Percentiles rank a stretch among this genome's conserved stretches.
Evolutionary conservation across 2,888 invertebrate genomes (phyloP).

Genomic region (Dryomyza anilis): DNA sequence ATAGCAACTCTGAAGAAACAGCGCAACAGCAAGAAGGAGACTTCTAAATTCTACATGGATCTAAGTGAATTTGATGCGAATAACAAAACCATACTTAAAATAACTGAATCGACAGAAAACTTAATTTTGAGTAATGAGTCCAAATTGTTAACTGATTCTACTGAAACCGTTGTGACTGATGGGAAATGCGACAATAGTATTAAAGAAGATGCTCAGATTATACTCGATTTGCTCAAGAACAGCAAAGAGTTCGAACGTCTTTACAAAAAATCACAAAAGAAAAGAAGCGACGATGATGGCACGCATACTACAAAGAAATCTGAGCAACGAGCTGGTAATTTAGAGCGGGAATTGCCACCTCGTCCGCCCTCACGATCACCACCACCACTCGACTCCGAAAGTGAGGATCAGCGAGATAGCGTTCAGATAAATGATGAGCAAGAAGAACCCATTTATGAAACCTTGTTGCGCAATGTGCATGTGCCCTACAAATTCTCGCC

Average conservation of each 20-base stretch:
- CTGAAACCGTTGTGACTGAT: conserved; percentile 9
- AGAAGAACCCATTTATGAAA: conserved; percentile 59
- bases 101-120: conserved; percentile 71
- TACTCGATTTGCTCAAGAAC: conserved; percentile 81
- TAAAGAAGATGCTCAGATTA: conserved; percentile 63
- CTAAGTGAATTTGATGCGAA: conserved; percentile 63
- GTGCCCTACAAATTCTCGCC: conserved; percentile 62
- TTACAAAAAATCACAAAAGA: conserved; percentile 73
- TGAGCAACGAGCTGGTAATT: no score
- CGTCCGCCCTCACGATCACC: conserved; percentile 58
- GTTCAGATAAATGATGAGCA: conserved; percentile 24
- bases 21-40: conserved; percentile 67
- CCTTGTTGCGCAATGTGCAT: conserved; percentile 59
- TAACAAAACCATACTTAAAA: conserved; percentile 63
- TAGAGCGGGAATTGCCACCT: conserved; percentile 49
- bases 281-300: conserved; percentile 44
- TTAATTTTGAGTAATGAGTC: conserved; percentile 37
- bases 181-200: conserved; percentile 32
- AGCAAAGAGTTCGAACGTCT: conserved; percentile 82
- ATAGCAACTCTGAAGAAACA: conserved; percentile 74
- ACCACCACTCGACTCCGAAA: conserved; percentile 52
- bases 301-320: no score
- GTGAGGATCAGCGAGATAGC: no score
- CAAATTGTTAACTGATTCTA: conserved; percentile 14
- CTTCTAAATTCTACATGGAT: conserved; percentile 73